Base-by-base conservation (phyloP, 2,888 invertebrate genomes). In the Vandiemenella viatica region DNA sequence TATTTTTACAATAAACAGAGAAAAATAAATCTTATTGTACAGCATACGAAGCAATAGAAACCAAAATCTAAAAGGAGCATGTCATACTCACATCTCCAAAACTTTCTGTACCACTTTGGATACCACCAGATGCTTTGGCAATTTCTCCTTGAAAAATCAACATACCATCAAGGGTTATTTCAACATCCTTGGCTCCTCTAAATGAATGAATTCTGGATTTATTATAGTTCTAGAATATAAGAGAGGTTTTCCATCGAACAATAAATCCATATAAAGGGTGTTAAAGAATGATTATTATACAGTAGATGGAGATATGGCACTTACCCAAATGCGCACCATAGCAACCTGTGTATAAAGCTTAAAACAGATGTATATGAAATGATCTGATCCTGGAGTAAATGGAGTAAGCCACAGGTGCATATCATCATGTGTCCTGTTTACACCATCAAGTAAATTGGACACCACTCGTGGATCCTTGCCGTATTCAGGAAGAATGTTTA, bases 161-260 rank as follows among this genome's bases (percentile, higher is more conserved):
- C 43, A 65, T 64, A 15, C 76, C 76, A 62, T 88, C 84, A 49
- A 88, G 63, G 52, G 70, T 72, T 21, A 89, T 78, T 52, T 78
- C 74, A 10, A 87, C 67, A 58, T 83, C 71, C 57, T 76, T 77
- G 5, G 79, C 83, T 43, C 89, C 89, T 51, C 87, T 74, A 50
- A 79, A 77, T 0, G 87, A 84, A 65, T 89, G 82, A 57, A 88
- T 87, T 52, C 89, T 72, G 1, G 88, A 88, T 65, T 88, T 88
- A 65, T 88, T 88, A 65, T 90, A 89, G 64, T 89, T 89, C 88
- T 88, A 22, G 68, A 40, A 57, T 20, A 43, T 17, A 16, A n/a
- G n/a, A n/a, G n/a, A n/a, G n/a, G n/a, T n/a, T n/a, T n/a, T n/a
- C n/a, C n/a, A n/a, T n/a, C n/a, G n/a, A n/a, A n/a, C n/a, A n/a